These are phyloP conservation scores for Paedocypris micromegethes DNA, from an alignment of 2,797 vertebrate species.

Conservation along the genomic window DNA sequence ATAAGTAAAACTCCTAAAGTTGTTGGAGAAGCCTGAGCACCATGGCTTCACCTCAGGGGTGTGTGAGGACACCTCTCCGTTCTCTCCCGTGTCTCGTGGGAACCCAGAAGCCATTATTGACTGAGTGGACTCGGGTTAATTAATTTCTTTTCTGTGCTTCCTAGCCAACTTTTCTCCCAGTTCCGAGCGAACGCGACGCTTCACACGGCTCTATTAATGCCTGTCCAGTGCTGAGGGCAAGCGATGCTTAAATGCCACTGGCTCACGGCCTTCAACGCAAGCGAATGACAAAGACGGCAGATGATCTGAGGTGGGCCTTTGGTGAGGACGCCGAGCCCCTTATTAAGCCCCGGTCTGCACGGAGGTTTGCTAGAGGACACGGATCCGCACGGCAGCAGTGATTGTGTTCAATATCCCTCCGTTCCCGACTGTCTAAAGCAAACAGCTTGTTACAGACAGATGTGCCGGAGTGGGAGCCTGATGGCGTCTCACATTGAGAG, in stretches of 20 bases:
- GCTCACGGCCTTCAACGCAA: neutral
- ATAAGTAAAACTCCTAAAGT: too few relatives aligned
- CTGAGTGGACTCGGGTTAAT: constrained; percentile 61
- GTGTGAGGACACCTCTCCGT: too few relatives aligned
- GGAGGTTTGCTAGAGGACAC: neutral
- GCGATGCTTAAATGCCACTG: constrained; percentile 19
- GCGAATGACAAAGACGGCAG: constrained; percentile 31
- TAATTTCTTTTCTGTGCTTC: constrained; percentile 54
- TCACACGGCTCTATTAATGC: constrained; percentile 34
- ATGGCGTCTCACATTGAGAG: constrained; percentile 69
- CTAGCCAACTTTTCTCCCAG: constrained; percentile 24
- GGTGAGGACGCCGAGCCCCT: constrained; percentile 1
- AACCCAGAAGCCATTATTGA: constrained; percentile 69
- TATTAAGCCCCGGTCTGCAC: too few relatives aligned
- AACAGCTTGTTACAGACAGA: constrained; percentile 46
- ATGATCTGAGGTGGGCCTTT: constrained; percentile 21
- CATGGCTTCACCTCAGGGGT: too few relatives aligned
- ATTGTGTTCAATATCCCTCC: constrained; percentile 37
- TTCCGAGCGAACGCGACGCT: constrained; percentile 47
- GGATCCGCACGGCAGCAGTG: constrained; percentile 7
- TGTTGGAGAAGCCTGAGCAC: too few relatives aligned
- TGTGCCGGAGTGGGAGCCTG: constrained; percentile 43
- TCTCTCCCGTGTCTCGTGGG: constrained; percentile 46
- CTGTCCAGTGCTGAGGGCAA: constrained; percentile 4
- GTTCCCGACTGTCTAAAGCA: constrained; percentile 42